Base-by-base conservation (phyloP, 2,113 vertebrate species). In the Seriola aureovittata region DNA sequence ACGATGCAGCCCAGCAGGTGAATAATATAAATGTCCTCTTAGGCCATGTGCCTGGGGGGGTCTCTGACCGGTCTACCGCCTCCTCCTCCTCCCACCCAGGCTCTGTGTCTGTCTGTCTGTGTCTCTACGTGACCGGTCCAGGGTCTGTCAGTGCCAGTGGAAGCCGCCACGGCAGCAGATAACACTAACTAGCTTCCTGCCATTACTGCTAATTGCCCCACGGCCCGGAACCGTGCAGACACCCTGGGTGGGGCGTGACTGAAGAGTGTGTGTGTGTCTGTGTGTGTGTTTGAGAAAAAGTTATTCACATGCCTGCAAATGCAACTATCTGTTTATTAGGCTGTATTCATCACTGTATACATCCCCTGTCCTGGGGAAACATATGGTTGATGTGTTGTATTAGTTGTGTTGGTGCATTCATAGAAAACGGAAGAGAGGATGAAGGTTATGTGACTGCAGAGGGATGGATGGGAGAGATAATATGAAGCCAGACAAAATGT, bases 121-220 rank as follows among this genome's bases (percentile, higher is more conserved):
- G 34, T 70, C 86, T 81, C 85, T 94, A 93, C 93, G 92, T 94
- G 93, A 92, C 93, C 50, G 77, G 80, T 82, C 77, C 85, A 66
- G 69, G 59, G 81, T 93, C 86, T 46, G 79, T 81, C 84, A 91
- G 90, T 80, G 88, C 87, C 89, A 81, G 81, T 79, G 84, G 79
- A 91, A 91, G 87, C 83, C 62, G 87, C 88, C 90, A 60, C 67
- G 75, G 64, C 80, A 87, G 77, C 71, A 91, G 93, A 94, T 93
- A 94, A 94, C 86, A 8, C 85, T 93, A 94, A 94, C 82, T 90
- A 92, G 86, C 85, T 93, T 94, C 93, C 93, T 93, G 93, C 84
- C 81, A 93, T 94, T 93, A 92, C 71, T 71, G 74, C 85, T 93
- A 93, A 94, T 93, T 91, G 90, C 78, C 78, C 83, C 72, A 66